Base-by-base conservation (phyloP, 2,888 invertebrate genomes). In the Sarcophaga subvicina region DNA sequence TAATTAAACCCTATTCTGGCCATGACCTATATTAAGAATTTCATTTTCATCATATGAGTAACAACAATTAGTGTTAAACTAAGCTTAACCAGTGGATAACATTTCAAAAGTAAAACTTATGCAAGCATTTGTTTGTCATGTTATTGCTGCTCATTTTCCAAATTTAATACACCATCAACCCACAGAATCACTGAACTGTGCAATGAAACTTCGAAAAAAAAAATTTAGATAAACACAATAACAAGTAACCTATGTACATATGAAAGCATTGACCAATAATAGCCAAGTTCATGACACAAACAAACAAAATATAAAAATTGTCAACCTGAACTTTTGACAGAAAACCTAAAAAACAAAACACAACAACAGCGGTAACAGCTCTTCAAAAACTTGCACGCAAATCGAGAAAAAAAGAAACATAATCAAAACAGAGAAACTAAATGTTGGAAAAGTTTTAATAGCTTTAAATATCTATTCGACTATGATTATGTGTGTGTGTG, bases 11-110 rank as follows among this genome's bases (percentile, higher is more conserved):
- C 54, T 54, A 5, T 17, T 54, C 25, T 54, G 59, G 49, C 71
- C 82, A 60, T 86, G 86, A 86, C 86, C 86, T 80, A 82, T 70
- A 37, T 81, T 47, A 59, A 62, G 8, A 54, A 70, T 27, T 62
- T 84, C 77, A 27, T 47, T 77, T 77, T 54, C 17, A 69, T 47
- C 8, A 37, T 37, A 17, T 45, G 8, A 66, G 62, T 62, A 54
- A 66, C 37, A 64, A 54, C 60, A 80, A 80, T 86, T 76, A 47
- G 67, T 70, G 70, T 67, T 71, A 67, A 82, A 79, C 14, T 75
- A 62, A 79, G 62, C 80, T 54, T n/a, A 76, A 49, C 76, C 22
- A 62, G 25, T 27, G 8, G 27, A 37, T 17, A 73, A 45, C 20
- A 62, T 37, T 66, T 66, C 8, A 67, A 76, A 14, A 75, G 47